Percentiles rank a stretch among this genome's conserved stretches.
These are phyloP conservation scores for Cephalopterus ornatus DNA, from an alignment of 2,113 vertebrate species.

Conservation along the genomic window DNA sequence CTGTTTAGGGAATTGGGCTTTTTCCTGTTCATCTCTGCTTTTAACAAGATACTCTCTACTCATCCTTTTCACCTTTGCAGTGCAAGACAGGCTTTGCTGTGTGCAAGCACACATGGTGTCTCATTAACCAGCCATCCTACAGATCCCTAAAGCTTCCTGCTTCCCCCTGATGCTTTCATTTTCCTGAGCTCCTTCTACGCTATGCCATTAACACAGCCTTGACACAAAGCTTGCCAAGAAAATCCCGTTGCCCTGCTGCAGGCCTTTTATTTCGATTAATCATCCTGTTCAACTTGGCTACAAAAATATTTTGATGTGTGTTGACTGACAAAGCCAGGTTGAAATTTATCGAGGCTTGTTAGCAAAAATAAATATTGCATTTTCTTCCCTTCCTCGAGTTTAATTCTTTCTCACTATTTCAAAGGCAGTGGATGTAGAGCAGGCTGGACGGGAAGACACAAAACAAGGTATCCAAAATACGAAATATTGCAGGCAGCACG, in stretches of 20 bases:
- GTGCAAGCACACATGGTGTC: rapidly evolving
- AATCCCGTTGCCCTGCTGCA: not conserved
- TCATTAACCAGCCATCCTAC: not conserved
- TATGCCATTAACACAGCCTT: not conserved
- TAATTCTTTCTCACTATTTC: not conserved
- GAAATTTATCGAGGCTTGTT: not conserved
- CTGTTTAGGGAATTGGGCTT: not conserved
- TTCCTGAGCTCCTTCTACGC: not conserved
- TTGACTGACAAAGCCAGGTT: not conserved
- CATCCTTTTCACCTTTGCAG: not conserved
- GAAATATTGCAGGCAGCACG: not conserved
- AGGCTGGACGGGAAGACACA: not conserved
- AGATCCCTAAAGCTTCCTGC: not conserved
- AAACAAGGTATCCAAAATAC: not conserved
- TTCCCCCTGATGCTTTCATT: not conserved
- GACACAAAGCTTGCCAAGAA: not conserved
- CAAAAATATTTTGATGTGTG: not conserved
- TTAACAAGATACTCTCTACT: not conserved
- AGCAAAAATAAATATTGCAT: not conserved
- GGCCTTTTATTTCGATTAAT: not conserved
- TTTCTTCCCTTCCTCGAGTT: not conserved
- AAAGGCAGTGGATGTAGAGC: not conserved
- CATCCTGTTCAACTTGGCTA: not conserved
- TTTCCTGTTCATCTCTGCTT: not conserved
- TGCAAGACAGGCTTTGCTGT: not conserved